These are phyloP conservation scores for Amphimedon queenslandica DNA, from an alignment of 37 sponge, comb jelly and placozoan species.

Conservation along the genomic window DNA sequence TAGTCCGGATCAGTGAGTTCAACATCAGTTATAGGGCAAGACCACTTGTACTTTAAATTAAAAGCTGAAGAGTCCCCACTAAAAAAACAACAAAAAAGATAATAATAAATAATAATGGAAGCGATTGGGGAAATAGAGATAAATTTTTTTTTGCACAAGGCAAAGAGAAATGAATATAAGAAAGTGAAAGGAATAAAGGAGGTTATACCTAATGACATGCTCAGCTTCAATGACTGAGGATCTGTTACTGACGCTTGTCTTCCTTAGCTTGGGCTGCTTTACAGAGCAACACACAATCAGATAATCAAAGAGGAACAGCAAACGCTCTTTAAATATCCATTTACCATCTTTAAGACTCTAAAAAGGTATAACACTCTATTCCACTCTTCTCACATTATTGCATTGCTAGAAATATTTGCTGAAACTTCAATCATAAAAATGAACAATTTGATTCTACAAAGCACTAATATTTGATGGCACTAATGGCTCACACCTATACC, in stretches of 20 bases:
- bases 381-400: too few species aligned
- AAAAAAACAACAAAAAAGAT: too few species aligned
- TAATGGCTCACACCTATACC: too few species aligned
- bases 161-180: too few species aligned
- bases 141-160: too few species aligned
- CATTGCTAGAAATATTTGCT: neutral
- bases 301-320: neutral
- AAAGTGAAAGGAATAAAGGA: too few species aligned
- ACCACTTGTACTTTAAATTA: conserved; percentile 42
- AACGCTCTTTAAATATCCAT: neutral
- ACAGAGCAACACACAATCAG: neutral
- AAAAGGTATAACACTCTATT: too few species aligned
- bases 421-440: too few species aligned
- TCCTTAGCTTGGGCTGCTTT: neutral
- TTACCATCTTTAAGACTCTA: too few species aligned
- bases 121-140: neutral
- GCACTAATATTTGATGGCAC: too few species aligned
- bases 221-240: neutral
- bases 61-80: too few species aligned
- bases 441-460: too few species aligned
- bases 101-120: neutral
- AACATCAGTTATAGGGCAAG: conserved; percentile 21
- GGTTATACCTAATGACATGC: neutral
- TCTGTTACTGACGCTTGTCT: neutral
- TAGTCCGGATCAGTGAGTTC: conserved; percentile 50